Conservation (phyloP, 2,797 vertebrate species). For the Labroides dimidiatus region DNA sequence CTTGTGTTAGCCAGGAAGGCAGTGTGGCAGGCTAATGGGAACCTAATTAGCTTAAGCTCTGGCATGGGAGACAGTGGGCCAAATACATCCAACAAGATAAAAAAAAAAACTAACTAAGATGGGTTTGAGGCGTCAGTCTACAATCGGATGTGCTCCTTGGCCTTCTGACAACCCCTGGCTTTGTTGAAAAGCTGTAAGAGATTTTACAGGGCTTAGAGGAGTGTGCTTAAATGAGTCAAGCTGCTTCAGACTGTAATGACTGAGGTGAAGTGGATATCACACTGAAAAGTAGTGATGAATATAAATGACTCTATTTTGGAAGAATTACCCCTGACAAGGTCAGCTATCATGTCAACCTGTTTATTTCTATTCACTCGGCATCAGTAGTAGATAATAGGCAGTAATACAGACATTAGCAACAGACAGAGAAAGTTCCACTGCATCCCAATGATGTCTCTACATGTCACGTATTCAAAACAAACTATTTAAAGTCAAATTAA, state of each 20-base stretch:
- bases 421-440: not conserved
- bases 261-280: slow-evolving; percentile 64
- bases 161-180: slow-evolving; percentile 61
- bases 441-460: slow-evolving; percentile 6
- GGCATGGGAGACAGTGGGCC: slow-evolving; percentile 62
- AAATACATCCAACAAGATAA: slow-evolving; percentile 66
- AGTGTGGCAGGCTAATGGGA: slow-evolving; percentile 74
- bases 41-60: slow-evolving; percentile 80
- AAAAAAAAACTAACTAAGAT: slow-evolving; percentile 51
- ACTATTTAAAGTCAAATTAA: slow-evolving; percentile 18
- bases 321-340: slow-evolving; percentile 45
- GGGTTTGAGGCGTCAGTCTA: slow-evolving; percentile 65
- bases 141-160: slow-evolving; percentile 64
- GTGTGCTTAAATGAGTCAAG: slow-evolving; percentile 50
- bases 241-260: slow-evolving; percentile 58
- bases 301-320: slow-evolving; percentile 50
- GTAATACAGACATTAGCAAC: not conserved
- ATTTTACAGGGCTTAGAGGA: slow-evolving; percentile 65
- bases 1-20: slow-evolving; percentile 66
- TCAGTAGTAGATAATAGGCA: slow-evolving; percentile 19
- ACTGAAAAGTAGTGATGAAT: slow-evolving; percentile 55
- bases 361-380: slow-evolving; percentile 41
- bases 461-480: slow-evolving; percentile 2
- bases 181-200: slow-evolving; percentile 63
- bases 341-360: slow-evolving; percentile 44